phyloP scores from a whole-genome alignment of 2,888 invertebrate genomes.

The Morpho helenor region DNA sequence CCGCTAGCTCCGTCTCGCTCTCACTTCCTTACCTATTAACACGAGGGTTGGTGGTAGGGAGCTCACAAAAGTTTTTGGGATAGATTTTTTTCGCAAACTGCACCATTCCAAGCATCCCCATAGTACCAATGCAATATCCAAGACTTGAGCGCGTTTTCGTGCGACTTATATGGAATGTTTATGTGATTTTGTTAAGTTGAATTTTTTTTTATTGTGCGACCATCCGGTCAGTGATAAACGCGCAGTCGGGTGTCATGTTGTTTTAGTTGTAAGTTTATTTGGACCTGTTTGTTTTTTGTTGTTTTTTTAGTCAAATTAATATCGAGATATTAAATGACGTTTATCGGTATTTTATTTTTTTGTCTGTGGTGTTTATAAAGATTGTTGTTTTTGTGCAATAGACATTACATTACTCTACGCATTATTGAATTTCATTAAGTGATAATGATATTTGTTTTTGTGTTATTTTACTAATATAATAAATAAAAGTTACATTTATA shows the following conservation, averaged over 20 bases:
- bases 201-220: slow-evolving; percentile 21
- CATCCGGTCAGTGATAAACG: slow-evolving; percentile 23
- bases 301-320: slow-evolving; percentile 5
- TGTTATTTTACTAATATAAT: no score
- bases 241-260: slow-evolving; percentile 11
- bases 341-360: neutral
- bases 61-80: slow-evolving; percentile 71
- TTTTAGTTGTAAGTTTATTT: slow-evolving; percentile 17
- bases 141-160: slow-evolving; percentile 12
- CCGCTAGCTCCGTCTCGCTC: slow-evolving; percentile 45
- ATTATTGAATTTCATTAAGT: no score
- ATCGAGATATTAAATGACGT: neutral
- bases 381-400: no score
- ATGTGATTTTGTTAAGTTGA: slow-evolving; percentile 14
- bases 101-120: slow-evolving; percentile 53
- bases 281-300: slow-evolving; percentile 3
- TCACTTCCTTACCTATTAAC: slow-evolving; percentile 56
- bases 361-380: neutral
- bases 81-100: slow-evolving; percentile 74
- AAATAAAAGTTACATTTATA: no score
- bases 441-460: no score
- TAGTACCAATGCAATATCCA: slow-evolving; percentile 45
- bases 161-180: slow-evolving; percentile 3
- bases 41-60: slow-evolving; percentile 68
- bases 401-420: no score